A percentile compares a stretch with the other conserved stretches of the same genome.
Conservation (phyloP, 1,140 invertebrate genomes). For the Agrilus planipennis region DNA sequence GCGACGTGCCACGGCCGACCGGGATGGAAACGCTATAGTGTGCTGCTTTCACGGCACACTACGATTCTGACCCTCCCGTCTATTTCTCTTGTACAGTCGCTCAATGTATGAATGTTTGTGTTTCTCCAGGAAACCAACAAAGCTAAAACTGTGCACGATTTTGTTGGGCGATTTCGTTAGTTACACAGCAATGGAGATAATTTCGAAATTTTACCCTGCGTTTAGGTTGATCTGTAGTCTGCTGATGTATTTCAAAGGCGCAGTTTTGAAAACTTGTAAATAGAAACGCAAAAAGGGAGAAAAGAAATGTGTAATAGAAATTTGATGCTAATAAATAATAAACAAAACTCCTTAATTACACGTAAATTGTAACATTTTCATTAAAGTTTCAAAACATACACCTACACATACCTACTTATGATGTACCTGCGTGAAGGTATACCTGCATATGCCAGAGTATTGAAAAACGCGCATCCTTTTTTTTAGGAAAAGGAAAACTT, state of each 20-base stretch:
- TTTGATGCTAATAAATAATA: constrained; percentile 24
- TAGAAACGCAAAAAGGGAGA: constrained; percentile 37
- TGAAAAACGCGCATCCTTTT: too few relatives aligned
- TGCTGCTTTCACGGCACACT: constrained; percentile 36
- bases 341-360: constrained; percentile 10
- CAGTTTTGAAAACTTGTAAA: too few relatives aligned
- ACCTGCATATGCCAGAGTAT: too few relatives aligned
- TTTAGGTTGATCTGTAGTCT: too few relatives aligned
- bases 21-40: constrained; percentile 32
- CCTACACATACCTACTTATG: too few relatives aligned
- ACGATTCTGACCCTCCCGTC: constrained; percentile 34
- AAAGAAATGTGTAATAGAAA: constrained; percentile 38
- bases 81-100: constrained; percentile 32
- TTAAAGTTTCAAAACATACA: too few relatives aligned
- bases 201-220: constrained; percentile 38
- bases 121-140: constrained; percentile 24
- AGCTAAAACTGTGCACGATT: constrained; percentile 19
- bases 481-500: too few relatives aligned
- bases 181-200: constrained; percentile 38
- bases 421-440: too few relatives aligned
- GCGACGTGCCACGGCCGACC: constrained; percentile 33
- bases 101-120: constrained; percentile 16
- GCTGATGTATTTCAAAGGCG: too few relatives aligned
- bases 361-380: neutral
- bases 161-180: constrained; percentile 26